Evolutionary conservation across 1,140 invertebrate genomes (phyloP), one percentile per base, ranked within the genome.

Genomic region (Manduca sexta): DNA sequence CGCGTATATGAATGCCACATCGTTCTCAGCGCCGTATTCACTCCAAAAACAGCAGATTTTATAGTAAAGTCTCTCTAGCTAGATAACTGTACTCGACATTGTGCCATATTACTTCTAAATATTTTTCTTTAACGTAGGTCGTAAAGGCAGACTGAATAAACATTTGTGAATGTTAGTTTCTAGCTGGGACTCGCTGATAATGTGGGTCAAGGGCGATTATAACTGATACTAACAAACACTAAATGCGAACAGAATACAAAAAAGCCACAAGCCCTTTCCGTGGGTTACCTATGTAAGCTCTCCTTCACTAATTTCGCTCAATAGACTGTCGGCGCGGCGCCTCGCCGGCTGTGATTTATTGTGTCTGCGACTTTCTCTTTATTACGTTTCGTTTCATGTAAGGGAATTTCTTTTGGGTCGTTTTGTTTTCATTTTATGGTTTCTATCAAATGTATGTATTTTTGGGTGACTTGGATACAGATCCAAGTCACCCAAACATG

Each of bases 291-390:
- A 26, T 26, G 21, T 26, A 26, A 8, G 8, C 8, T 26, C 21
- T 26, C 4, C 8, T 26, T 43, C 13, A n/a, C 6, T 8, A 43
- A 29, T 21, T 30, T 30, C 41, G 41, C 14, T 31, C n/a, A 14
- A 43, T 14, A 7, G 41, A 21, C n/a, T 26, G 39, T 15, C 45
- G 35, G 40, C 29, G 29, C 17, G 35, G 41, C 46, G 34, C 39
- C 33, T 8, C 11, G 33, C 40, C 31, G 40, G 30, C 41, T 33
- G 56, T 64, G 60, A 64, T 64, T 64, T 59, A 59, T 64, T 14
- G 49, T 58, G 55, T 58, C 52, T 56, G 43, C 37, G 60, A 52
- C 56, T 52, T 63, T 56, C 38, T 26, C 41, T 45, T 55, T 51
- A 49, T 54, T 45, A 31, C 15, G 16, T 48, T 45, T 45, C 30